Percentiles rank a stretch among this genome's conserved stretches.
phyloP scores from a whole-genome alignment of 2,113 vertebrate species.

The Nanorana parkeri region DNA sequence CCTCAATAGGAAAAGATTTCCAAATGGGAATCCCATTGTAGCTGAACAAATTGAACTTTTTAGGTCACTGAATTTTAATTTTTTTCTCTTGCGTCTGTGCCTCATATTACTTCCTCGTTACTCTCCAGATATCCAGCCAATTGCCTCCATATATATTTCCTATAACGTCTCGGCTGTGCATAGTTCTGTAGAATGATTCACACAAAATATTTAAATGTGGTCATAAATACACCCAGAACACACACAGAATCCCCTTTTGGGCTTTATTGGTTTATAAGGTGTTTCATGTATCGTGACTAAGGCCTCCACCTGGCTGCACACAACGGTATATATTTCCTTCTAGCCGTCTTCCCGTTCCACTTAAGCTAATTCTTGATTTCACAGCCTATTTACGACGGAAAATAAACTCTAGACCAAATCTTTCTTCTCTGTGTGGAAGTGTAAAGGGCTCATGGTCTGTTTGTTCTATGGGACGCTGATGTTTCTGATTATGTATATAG shows the following conservation, averaged over 20 bases:
- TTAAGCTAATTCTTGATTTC: slow-evolving; percentile 8
- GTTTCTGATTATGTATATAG: slow-evolving; percentile 35
- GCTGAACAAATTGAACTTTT: too few species aligned
- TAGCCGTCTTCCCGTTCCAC: slow-evolving; percentile 15
- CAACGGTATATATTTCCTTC: slow-evolving; percentile 8
- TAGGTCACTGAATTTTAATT: not conserved
- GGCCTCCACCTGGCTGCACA: slow-evolving; percentile 15
- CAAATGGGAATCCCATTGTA: too few species aligned
- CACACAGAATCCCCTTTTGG: slow-evolving; percentile 34
- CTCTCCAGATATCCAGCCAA: slow-evolving; percentile 18
- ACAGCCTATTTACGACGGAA: slow-evolving; percentile 42
- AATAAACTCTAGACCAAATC: slow-evolving; percentile 30
- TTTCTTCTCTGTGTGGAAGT: slow-evolving; percentile 23
- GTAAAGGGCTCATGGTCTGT: slow-evolving; percentile 16
- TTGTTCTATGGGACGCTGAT: not conserved
- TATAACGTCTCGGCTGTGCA: not conserved
- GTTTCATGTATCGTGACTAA: not conserved
- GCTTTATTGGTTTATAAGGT: slow-evolving; percentile 43
- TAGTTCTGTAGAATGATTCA: slow-evolving; percentile 22
- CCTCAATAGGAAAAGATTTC: too few species aligned
- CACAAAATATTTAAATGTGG: not conserved
- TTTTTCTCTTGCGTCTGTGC: not conserved
- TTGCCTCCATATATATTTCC: not conserved
- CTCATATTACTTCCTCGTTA: slow-evolving; percentile 14
- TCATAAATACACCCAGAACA: slow-evolving; percentile 45